Base-by-base conservation (phyloP, 2,113 vertebrate genomes). In the Clarias macrocephalus region DNA sequence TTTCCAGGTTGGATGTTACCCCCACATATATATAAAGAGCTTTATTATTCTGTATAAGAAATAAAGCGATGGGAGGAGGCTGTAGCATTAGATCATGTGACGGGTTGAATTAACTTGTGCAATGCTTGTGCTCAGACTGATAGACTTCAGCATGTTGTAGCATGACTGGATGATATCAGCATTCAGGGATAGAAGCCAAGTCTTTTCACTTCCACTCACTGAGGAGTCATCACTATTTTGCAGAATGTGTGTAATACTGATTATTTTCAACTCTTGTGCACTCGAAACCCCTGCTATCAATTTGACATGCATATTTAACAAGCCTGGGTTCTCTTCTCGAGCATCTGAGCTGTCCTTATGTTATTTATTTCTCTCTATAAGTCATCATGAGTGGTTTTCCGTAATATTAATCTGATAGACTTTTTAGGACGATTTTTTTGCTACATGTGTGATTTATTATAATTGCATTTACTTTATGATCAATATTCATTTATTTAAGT, bases 401-500 rank as follows among this genome's bases (percentile, higher is more conserved):
- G 18, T n/a, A 3, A 11, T 23, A 56, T 30, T 15, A 11, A 52
- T 56, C 48, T 10, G 23, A 12, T 12, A 83, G 48, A 28, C 16
- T 56, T 11, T 62, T 28, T 80, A 19, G 54, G n/a, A 80, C 8
- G 18, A 48, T 6, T 6, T 54, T 54, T 30, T 5, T 28, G 42
- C 48, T 73, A 59, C 56, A 84, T 57, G 62, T 80, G 81, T 82
- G 23, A 80, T 72, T 86, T 80, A 75, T 86, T 85, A 83, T 68
- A 42, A 33, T 82, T 84, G 76, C 66, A 87, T 81, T 85, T 56
- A 89, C 30, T 84, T 77, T 13, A 11, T 33, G 68, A 87, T 85
- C 68, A 85, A 70, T 84, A 70, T 82, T 23, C 25, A 82, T 79
- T 63, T 52, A 62, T 60, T 76, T 33, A 63, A 28, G 52, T 68